phyloP scores from a whole-genome alignment of 2,888 invertebrate species.

The Melieria omissa region DNA sequence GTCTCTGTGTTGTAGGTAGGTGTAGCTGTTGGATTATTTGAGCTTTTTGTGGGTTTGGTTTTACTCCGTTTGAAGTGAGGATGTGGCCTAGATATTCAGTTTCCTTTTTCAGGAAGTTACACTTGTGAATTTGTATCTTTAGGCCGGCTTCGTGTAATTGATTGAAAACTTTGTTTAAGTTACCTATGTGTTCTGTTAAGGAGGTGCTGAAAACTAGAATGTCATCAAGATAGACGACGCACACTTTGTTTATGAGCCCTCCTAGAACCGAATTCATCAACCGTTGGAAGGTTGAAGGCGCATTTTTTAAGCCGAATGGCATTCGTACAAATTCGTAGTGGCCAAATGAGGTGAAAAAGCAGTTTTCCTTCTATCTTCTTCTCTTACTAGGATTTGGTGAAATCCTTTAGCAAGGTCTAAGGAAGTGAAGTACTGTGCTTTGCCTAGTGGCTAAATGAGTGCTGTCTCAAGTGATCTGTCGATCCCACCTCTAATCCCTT shows the following conservation, averaged over 20 bases:
- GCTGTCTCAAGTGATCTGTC: too few species aligned
- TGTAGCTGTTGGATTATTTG: neutral
- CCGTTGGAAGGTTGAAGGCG: conserved; percentile 1
- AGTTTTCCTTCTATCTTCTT: conserved; percentile 1
- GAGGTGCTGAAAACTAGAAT: neutral
- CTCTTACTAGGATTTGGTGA: conserved; percentile 1
- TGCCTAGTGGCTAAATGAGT: too few species aligned
- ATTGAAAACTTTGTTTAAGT: neutral
- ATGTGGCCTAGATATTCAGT: neutral
- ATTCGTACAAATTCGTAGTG: conserved; percentile 7
- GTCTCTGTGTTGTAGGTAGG: neutral
- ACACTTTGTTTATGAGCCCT: neutral
- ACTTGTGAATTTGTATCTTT: neutral
- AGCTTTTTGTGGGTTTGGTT: neutral
- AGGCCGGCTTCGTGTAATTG: neutral
- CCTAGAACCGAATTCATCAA: conserved; percentile 1
- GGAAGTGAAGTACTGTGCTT: conserved; percentile 1
- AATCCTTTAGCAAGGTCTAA: neutral
- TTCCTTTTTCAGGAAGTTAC: neutral
- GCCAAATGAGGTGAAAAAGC: neutral
- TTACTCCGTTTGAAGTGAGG: neutral
- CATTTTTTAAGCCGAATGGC: conserved; percentile 10
- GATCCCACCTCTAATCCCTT: too few species aligned
- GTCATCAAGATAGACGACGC: neutral
- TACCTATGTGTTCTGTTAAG: neutral